Evolutionary conservation across 30 jellyfish, hydroid and myxozoan species (phyloP), one percentile per base, ranked within the genome.

Genomic region (Pelagia noctiluca): DNA sequence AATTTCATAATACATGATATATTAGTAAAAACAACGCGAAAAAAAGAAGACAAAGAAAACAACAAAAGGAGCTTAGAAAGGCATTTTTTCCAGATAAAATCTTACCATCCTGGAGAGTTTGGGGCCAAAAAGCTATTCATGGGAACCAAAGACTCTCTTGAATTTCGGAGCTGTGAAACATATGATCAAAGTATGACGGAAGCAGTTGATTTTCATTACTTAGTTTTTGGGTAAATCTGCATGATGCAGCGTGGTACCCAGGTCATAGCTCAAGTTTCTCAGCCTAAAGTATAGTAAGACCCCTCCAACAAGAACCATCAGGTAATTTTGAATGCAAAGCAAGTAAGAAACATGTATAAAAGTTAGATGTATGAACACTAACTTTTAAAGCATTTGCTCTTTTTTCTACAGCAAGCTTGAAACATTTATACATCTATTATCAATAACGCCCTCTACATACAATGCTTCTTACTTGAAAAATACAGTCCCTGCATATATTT

Each of bases 101-200:
- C 85, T 30, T 49, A 82, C 92, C 48, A 47, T 29, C 60, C 49
- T 13, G 92, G 92, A 25, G 92, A 50, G 46, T 82, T 82, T 53
- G 69, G 85, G 33, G 86, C 71, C 8, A 82, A 62, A 46, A 25
- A 49, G 28, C 67, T 28, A 47, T 75, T 69, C 29, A 82, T 82
- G n/a, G 92, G 92, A 3, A 82, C 63, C 33, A 82, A 38, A 36
- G 63, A 46, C 19, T 61, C 86, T 47, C 92, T 82, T 36, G 74
- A 64, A 35, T 82, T 82, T 36, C 92, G 25, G 42, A 82, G 48
- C 92, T 79, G n/a, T n/a, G n/a, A n/a, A 33, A 8, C 63, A 77
- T 0, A 63, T 22, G 76, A 23, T 63, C 1, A 8, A 22, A 21
- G 42, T n/a, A n/a, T n/a, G n/a, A n/a, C n/a, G n/a, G n/a, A n/a